phyloP scores from a whole-genome alignment of 2,113 vertebrate species.

The Meleagris gallopavo region DNA sequence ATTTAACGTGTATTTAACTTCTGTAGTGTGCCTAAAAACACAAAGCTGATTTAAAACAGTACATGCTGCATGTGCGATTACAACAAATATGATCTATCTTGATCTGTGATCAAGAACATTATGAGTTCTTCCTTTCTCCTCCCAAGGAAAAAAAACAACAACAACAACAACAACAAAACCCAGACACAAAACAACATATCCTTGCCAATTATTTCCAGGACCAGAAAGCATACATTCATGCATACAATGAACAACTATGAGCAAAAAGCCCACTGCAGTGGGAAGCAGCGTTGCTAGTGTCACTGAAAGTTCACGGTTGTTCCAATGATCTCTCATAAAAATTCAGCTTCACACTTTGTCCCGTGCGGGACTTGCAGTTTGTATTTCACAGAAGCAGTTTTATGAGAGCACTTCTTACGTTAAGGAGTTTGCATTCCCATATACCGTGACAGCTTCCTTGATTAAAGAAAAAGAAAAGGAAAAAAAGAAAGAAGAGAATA shows the following conservation, averaged over 20 bases:
- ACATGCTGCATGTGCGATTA: background rate
- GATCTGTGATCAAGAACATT: constrained; percentile 23
- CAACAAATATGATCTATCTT: constrained; percentile 16
- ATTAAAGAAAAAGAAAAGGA: background rate
- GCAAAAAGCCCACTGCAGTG: constrained; percentile 29
- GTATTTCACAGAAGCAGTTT: constrained; percentile 53
- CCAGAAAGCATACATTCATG: constrained; percentile 41
- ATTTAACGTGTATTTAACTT: background rate
- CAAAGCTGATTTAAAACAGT: constrained; percentile 45
- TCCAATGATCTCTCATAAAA: constrained; percentile 65
- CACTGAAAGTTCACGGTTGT: constrained; percentile 67
- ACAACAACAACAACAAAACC: background rate
- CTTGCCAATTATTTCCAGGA: constrained; percentile 53
- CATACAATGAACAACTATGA: constrained; percentile 27
- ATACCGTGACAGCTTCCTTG: background rate
- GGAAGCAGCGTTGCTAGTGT: constrained; percentile 52
- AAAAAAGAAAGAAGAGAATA: background rate
- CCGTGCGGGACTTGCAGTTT: constrained; percentile 41
- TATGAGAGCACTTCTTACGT: constrained; percentile 62
- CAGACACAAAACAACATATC: background rate
- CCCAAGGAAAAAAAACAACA: constrained; percentile 8
- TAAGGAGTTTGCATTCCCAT: constrained; percentile 47
- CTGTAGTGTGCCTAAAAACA: constrained; percentile 1
- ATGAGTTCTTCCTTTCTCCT: constrained; percentile 39
- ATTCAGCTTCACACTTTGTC: constrained; percentile 60